These are phyloP conservation scores for Prietella phreatophila DNA, from an alignment of 2,113 vertebrate species.

Conservation along the genomic window DNA sequence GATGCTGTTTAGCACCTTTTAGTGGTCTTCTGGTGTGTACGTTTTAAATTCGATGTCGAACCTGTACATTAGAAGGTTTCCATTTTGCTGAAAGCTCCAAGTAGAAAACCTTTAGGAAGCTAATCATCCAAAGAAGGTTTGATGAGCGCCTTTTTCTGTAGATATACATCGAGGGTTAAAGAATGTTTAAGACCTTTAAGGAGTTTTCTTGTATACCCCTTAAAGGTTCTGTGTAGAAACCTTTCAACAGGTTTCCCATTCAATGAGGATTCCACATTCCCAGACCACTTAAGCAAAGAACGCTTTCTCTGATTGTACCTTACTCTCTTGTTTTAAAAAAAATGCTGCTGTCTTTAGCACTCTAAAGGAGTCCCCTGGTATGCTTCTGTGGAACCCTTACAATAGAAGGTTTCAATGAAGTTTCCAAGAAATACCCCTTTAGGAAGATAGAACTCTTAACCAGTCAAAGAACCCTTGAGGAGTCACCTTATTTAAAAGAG, in stretches of 20 bases:
- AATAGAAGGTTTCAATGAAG: not conserved
- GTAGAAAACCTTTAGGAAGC: not conserved
- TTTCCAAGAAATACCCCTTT: not conserved
- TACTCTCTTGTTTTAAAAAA: not conserved
- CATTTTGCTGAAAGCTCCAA: not conserved
- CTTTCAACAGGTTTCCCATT: not conserved
- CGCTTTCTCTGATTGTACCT: not conserved
- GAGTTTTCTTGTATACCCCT: not conserved
- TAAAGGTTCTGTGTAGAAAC: not conserved
- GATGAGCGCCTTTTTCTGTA: not conserved
- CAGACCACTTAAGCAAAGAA: not conserved
- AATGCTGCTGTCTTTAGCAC: not conserved
- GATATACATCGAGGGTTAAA: not conserved
- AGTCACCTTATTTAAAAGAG: not conserved
- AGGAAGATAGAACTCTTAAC: not conserved
- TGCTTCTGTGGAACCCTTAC: not conserved
- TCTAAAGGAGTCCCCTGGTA: not conserved
- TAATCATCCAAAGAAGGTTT: not conserved
- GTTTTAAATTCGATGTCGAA: not conserved
- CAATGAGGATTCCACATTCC: not conserved
- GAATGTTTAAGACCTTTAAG: not conserved
- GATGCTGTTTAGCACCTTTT: not conserved
- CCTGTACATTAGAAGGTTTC: not conserved
- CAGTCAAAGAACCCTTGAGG: not conserved
- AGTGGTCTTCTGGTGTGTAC: not conserved